A percentile compares a stretch with the other conserved stretches of the same genome.
These are phyloP conservation scores for Clarias laeviceps DNA, from an alignment of 2,797 vertebrate species.

Conservation along the genomic window DNA sequence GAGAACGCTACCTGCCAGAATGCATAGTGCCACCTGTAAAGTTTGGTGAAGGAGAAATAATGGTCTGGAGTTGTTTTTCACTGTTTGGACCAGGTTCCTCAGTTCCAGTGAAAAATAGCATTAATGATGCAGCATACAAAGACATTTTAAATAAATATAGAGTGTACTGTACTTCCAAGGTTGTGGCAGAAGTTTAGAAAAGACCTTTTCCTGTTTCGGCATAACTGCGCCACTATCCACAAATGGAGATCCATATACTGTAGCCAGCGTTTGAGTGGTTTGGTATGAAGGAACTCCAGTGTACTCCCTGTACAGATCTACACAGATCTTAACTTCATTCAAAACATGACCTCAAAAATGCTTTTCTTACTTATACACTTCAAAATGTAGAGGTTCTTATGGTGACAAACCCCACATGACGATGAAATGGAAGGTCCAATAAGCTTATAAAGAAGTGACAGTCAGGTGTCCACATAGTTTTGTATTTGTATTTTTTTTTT, in stretches of 20 bases:
- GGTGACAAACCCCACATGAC: background rate
- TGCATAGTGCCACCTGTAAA: background rate
- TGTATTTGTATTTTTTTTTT: background rate
- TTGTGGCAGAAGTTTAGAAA: background rate
- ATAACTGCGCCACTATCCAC: background rate
- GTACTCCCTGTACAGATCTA: background rate
- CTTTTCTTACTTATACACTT: background rate
- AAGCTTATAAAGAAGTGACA: background rate
- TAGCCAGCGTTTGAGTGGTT: background rate
- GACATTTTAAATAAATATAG: background rate
- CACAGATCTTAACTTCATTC: background rate
- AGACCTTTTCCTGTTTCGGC: background rate
- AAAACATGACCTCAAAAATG: background rate
- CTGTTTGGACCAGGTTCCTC: background rate
- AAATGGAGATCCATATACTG: background rate
- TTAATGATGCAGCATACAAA: background rate
- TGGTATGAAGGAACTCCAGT: background rate
- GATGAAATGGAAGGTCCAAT: background rate
- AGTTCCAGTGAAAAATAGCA: background rate
- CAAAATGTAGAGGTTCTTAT: background rate
- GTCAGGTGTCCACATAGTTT: background rate
- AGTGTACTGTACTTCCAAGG: background rate
- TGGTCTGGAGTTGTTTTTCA: slow-evolving; percentile 1
- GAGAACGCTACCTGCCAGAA: background rate
- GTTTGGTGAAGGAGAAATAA: background rate